Percentiles rank a stretch among this genome's conserved stretches.
These are phyloP conservation scores for Stigmatopora nigra DNA, from an alignment of 2,113 vertebrate genomes.

Conservation along the genomic window DNA sequence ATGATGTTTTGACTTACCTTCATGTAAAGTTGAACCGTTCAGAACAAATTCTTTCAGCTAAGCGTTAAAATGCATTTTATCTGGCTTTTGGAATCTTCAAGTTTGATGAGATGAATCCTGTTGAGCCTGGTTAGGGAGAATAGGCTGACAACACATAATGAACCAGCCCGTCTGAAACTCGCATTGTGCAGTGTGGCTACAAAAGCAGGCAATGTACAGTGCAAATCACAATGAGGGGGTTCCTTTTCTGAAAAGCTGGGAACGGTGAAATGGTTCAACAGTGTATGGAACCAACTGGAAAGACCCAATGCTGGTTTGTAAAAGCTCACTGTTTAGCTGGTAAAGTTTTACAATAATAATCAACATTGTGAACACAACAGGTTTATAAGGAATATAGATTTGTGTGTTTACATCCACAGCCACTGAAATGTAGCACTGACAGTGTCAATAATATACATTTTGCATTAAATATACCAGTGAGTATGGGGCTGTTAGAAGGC, in stretches of 20 bases:
- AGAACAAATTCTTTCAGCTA: slow-evolving; percentile 32
- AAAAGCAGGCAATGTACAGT: slow-evolving; percentile 64
- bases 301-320: slow-evolving; percentile 34
- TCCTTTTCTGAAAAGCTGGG: slow-evolving; percentile 56
- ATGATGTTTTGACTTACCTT: slow-evolving; percentile 43
- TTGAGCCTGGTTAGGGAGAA: slow-evolving; percentile 30
- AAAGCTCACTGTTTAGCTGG: slow-evolving; percentile 18
- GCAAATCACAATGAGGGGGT: slow-evolving; percentile 55
- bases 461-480: too few species aligned
- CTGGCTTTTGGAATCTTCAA: slow-evolving; percentile 46
- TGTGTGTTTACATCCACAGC: not conserved
- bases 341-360: slow-evolving; percentile 9
- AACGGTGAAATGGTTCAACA: slow-evolving; percentile 52
- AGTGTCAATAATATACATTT: too few species aligned
- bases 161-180: slow-evolving; percentile 53
- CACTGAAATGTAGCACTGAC: not conserved
- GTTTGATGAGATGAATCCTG: slow-evolving; percentile 28
- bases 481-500: too few species aligned
- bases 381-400: not conserved
- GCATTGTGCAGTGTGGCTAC: slow-evolving; percentile 56
- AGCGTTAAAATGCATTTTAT: slow-evolving; percentile 24
- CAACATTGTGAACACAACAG: not conserved
- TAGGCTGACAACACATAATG: slow-evolving; percentile 58
- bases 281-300: slow-evolving; percentile 60
- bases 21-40: slow-evolving; percentile 28